A percentile compares a stretch with the other conserved stretches of the same genome.
These are phyloP conservation scores for Aphelenchoides bicaudatus DNA, from an alignment of 2,888 invertebrate genomes.

Conservation along the genomic window DNA sequence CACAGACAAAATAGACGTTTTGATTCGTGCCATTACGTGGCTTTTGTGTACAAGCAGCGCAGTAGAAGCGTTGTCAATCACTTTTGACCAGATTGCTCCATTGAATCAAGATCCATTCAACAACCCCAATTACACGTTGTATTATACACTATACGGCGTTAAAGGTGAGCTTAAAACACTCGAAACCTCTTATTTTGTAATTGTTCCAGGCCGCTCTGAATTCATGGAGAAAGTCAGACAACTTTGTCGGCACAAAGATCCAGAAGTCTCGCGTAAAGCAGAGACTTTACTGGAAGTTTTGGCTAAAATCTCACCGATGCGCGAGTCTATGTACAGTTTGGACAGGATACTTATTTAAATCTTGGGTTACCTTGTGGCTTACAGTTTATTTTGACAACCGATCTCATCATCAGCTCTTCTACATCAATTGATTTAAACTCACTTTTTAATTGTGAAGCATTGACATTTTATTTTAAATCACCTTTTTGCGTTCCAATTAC, in stretches of 20 bases:
- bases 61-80: conserved; percentile 48
- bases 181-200: background rate
- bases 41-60: conserved; percentile 52
- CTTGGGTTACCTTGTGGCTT: too few species aligned
- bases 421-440: too few species aligned
- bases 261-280: conserved; percentile 44
- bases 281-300: conserved; percentile 41
- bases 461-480: too few species aligned
- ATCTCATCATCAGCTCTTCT: too few species aligned
- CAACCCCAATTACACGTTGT: conserved; percentile 51
- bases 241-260: conserved; percentile 32
- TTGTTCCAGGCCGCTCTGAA: conserved; percentile 9
- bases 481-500: too few species aligned
- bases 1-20: conserved; percentile 49
- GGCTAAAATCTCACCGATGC: conserved; percentile 30
- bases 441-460: too few species aligned
- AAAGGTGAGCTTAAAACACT: conserved; percentile 18
- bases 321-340: conserved; percentile 23
- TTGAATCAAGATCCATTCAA: conserved; percentile 50
- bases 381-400: too few species aligned
- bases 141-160: conserved; percentile 44
- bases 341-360: conserved; percentile 12
- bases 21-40: conserved; percentile 52
- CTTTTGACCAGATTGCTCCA: conserved; percentile 45
- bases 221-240: conserved; percentile 23